A percentile compares a stretch with the other conserved stretches of the same genome.
phyloP scores from a whole-genome alignment of 2,113 vertebrate species.

The Bucco capensis region DNA sequence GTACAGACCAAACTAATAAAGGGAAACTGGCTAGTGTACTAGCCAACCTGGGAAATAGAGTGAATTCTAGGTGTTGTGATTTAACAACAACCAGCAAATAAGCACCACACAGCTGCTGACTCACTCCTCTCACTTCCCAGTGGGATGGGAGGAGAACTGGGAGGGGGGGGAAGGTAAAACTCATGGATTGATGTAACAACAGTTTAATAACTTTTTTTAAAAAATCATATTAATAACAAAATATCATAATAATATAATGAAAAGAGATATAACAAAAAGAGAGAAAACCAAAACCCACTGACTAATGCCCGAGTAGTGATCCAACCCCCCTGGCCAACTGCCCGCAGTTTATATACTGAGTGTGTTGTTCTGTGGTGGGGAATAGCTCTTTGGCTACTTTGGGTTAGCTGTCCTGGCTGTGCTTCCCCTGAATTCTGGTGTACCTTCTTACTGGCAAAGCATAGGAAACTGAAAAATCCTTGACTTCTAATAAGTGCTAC shows the following conservation, averaged over 20 bases:
- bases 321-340: neutral
- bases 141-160: neutral
- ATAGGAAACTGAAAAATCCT: neutral
- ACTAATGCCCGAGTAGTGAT: neutral
- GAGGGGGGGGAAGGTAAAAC: neutral
- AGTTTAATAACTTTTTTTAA: neutral
- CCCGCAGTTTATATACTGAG: neutral
- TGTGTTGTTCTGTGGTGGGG: neutral
- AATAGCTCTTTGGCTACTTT: neutral
- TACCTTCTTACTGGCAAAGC: neutral
- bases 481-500: neutral
- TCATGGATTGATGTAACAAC: neutral
- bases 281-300: neutral
- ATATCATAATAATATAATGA: neutral
- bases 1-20: neutral
- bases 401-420: neutral
- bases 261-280: neutral
- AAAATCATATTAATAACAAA: neutral
- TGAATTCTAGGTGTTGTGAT: neutral
- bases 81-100: neutral
- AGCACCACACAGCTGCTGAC: neutral
- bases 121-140: neutral
- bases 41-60: neutral
- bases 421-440: neutral
- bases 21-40: neutral